These are phyloP conservation scores for Nomia melanderi DNA, from an alignment of 1,140 invertebrate genomes.

Conservation along the genomic window DNA sequence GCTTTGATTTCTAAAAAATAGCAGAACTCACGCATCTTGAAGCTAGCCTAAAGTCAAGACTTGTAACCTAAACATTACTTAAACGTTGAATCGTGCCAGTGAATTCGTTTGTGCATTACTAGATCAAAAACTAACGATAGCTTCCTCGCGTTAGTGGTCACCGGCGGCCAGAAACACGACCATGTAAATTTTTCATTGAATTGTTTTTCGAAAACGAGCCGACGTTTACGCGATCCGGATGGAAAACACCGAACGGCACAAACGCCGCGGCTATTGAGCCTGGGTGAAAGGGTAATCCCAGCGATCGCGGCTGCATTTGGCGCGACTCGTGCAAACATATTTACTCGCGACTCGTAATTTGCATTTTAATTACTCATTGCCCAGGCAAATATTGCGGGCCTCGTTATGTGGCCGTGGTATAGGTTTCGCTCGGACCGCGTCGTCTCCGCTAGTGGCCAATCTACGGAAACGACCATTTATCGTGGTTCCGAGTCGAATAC, in stretches of 20 bases:
- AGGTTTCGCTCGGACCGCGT: slow-evolving; percentile 38
- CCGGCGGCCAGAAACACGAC: neutral
- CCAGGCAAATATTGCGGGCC: slow-evolving; percentile 65
- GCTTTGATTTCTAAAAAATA: too few relatives aligned
- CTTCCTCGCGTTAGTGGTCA: accelerated
- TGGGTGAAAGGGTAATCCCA: slow-evolving; percentile 57
- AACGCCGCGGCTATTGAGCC: slow-evolving; percentile 36
- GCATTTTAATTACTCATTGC: slow-evolving; percentile 73
- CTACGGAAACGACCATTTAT: slow-evolving; percentile 27
- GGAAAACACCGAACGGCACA: slow-evolving; percentile 22
- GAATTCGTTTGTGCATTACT: neutral
- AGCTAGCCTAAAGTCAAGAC: too few relatives aligned
- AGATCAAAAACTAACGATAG: neutral
- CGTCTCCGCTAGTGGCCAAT: slow-evolving; percentile 17
- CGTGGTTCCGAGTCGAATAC: neutral
- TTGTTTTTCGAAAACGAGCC: slow-evolving; percentile 2
- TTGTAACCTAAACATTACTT: too few relatives aligned
- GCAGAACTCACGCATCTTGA: too few relatives aligned
- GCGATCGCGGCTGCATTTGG: slow-evolving; percentile 59
- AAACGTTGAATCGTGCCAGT: neutral
- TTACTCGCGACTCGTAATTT: slow-evolving; percentile 67
- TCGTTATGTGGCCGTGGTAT: slow-evolving; percentile 56
- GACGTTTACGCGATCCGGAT: neutral
- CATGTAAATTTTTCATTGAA: neutral
- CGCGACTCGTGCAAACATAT: slow-evolving; percentile 64